phyloP scores from a whole-genome alignment of 1,140 invertebrate genomes.

The Apolygus lucorum region DNA sequence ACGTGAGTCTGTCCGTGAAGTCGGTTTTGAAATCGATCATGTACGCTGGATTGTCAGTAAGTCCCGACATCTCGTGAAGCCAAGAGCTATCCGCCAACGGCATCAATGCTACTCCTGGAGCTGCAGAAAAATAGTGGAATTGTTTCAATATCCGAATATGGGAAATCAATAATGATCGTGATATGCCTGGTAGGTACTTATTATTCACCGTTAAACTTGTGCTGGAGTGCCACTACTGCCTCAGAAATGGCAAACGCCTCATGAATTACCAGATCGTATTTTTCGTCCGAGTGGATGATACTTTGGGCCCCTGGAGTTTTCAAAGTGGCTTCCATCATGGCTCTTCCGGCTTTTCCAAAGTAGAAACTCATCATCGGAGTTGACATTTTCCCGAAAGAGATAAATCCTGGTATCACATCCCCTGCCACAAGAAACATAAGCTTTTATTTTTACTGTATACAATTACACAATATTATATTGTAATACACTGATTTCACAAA shows the following conservation, averaged over 20 bases:
- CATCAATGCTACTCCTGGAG: background rate
- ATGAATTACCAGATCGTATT: background rate
- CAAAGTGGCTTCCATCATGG: background rate
- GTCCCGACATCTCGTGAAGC: background rate
- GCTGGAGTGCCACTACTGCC: background rate
- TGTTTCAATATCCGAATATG: too few species aligned
- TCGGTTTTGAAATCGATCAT: conserved; percentile 11
- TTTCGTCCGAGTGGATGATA: background rate
- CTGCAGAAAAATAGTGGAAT: too few species aligned
- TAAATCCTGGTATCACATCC: too few species aligned
- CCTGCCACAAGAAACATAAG: too few species aligned
- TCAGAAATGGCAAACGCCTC: background rate
- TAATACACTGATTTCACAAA: too few species aligned
- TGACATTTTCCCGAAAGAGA: background rate
- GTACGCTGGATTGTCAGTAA: conserved; percentile 20
- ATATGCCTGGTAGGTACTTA: too few species aligned
- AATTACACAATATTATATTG: too few species aligned
- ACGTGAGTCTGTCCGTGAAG: conserved; percentile 10
- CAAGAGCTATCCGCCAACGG: background rate
- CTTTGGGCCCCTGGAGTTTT: background rate
- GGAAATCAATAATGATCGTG: too few species aligned
- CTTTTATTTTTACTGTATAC: too few species aligned
- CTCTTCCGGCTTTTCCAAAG: background rate
- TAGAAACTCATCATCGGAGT: background rate
- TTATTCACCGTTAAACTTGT: background rate